Evolutionary conservation across 2,797 vertebrate species (phyloP), one percentile per base, ranked within the genome.

Genomic region (Cryptoblepharus egeriae): DNA sequence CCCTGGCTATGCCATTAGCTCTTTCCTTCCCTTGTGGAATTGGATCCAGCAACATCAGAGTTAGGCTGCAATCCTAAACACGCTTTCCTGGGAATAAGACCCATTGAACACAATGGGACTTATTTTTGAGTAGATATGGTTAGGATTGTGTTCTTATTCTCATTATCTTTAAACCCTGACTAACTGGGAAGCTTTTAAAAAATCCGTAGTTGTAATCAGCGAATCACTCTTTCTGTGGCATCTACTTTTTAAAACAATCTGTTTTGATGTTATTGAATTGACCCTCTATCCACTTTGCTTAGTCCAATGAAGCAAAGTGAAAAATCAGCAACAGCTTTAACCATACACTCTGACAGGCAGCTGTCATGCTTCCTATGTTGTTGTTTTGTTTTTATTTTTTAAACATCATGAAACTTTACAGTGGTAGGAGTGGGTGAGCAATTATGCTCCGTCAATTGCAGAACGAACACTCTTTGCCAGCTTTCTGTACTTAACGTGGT

Each of bases 1-100:
- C n/a, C n/a, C n/a, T n/a, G n/a, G n/a, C n/a, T n/a, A n/a, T n/a
- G n/a, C n/a, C n/a, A n/a, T 2, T 49, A 71, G 67, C 71, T 81
- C 30, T 57, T 39, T 39, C 61, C 72, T 73, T 81, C 37, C 30
- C 26, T 58, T 13, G 70, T 77, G 61, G n/a, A n/a, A n/a, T n/a
- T n/a, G n/a, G 42, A 57, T 65, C 61, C 63, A 45, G 45, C 45
- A 82, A 1, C 0, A 0, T 74, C 79, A 78, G n/a, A n/a, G 86
- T 81, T 90, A 88, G 39, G 58, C 73, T 88, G 78, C n/a, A n/a
- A n/a, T n/a, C n/a, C n/a, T n/a, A n/a, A n/a, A n/a, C n/a, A n/a
- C n/a, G n/a, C n/a, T n/a, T n/a, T n/a, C n/a, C n/a, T n/a, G n/a
- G n/a, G n/a, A n/a, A n/a, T n/a, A n/a, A n/a, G n/a, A n/a, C n/a